Percentiles rank a stretch among this genome's conserved stretches.
These are phyloP conservation scores for Megaleporinus macrocephalus DNA, from an alignment of 2,113 vertebrate genomes.

Conservation along the genomic window DNA sequence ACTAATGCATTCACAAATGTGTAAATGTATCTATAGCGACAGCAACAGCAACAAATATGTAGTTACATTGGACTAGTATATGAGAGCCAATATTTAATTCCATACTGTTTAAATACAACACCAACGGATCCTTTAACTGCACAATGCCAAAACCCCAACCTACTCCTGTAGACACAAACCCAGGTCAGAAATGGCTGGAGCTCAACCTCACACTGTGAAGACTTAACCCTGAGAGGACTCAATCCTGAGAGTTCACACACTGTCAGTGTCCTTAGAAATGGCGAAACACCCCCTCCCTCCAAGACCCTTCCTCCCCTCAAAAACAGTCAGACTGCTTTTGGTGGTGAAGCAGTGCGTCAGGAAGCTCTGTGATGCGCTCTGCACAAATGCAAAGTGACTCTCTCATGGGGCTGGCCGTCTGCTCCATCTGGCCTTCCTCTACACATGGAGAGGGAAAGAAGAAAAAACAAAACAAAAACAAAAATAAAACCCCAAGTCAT, in stretches of 20 bases:
- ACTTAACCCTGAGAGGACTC: constrained; percentile 23
- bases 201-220: neutral
- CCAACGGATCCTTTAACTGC: neutral
- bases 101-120: neutral
- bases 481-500: constrained; percentile 33
- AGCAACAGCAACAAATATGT: too few species aligned
- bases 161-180: neutral
- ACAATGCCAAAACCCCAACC: neutral
- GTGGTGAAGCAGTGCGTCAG: constrained; percentile 22
- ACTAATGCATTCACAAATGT: too few species aligned
- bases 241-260: constrained; percentile 5
- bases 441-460: constrained; percentile 34
- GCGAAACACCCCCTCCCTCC: neutral
- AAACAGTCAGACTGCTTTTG: constrained; percentile 13
- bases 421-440: constrained; percentile 55
- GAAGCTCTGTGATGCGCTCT: constrained; percentile 38
- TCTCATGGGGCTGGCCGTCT: constrained; percentile 54
- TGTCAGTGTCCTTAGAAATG: neutral
- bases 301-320: neutral
- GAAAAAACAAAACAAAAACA: constrained; percentile 3
- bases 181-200: neutral
- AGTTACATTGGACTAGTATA: too few species aligned
- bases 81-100: too few species aligned
- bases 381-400: constrained; percentile 61
- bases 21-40: too few species aligned